Evolutionary conservation across 2,113 vertebrate genomes (phyloP).

Genomic region (Microcebus ravelobensis): DNA sequence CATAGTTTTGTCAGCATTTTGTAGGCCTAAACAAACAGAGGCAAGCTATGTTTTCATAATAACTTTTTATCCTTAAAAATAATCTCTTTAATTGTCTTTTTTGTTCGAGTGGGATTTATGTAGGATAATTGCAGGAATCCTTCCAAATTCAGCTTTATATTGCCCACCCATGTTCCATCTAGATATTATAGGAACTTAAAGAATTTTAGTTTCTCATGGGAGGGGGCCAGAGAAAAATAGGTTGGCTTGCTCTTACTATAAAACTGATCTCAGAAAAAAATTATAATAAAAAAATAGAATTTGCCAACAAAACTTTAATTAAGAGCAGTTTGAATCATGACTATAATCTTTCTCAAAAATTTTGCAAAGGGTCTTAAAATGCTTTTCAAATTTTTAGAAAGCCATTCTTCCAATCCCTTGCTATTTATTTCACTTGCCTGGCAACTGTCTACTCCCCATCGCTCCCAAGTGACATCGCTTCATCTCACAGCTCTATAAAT

Average conservation of each 20-base stretch:
- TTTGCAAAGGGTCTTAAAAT: background rate
- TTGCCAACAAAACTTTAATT: background rate
- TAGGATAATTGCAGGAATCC: slow-evolving; percentile 24
- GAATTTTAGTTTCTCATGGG: background rate
- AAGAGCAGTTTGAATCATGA: background rate
- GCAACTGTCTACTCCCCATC: background rate
- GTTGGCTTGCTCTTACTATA: background rate
- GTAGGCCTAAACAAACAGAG: background rate
- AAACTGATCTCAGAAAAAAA: background rate
- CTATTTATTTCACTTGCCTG: background rate
- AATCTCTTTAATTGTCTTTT: slow-evolving; percentile 32
- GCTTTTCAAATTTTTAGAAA: background rate
- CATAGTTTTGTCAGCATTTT: too few relatives aligned
- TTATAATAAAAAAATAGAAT: background rate
- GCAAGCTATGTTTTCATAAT: background rate
- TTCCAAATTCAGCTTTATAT: slow-evolving; percentile 31
- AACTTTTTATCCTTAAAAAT: slow-evolving; percentile 15
- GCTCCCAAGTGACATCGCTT: background rate
- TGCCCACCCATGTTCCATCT: background rate
- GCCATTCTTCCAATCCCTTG: background rate
- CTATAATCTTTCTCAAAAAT: background rate
- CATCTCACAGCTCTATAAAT: background rate
- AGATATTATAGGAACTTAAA: slow-evolving; percentile 6
- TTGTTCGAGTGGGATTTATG: slow-evolving; percentile 47
- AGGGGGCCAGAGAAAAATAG: background rate